Conservation (phyloP, 2,888 invertebrate genomes). For the Amiota mariae region DNA sequence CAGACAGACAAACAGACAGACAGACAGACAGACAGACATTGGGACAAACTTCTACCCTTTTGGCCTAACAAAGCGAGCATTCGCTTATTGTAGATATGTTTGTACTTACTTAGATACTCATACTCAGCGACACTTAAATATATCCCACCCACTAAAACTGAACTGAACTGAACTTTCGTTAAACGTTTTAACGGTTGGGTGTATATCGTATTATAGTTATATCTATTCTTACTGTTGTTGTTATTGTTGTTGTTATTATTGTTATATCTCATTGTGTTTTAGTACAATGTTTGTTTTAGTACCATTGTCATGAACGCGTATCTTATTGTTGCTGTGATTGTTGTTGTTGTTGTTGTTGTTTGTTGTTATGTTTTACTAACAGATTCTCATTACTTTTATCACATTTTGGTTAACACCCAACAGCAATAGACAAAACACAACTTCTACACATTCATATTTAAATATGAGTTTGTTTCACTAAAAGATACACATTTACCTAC, state of each 20-base stretch:
- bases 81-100: too few species aligned
- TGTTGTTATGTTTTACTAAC: slow-evolving; percentile 58
- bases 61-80: too few species aligned
- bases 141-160: too few species aligned
- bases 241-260: too few species aligned
- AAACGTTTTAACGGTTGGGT: too few species aligned
- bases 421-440: slow-evolving; percentile 1
- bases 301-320: slow-evolving; percentile 20
- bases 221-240: too few species aligned
- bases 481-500: too few species aligned
- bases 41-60: neutral
- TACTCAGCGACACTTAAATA: too few species aligned
- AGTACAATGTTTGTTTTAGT: slow-evolving; percentile 37
- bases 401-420: slow-evolving; percentile 46
- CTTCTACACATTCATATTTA: slow-evolving; percentile 3
- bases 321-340: slow-evolving; percentile 25
- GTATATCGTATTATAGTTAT: too few species aligned
- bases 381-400: slow-evolving; percentile 68
- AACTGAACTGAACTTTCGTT: too few species aligned
- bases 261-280: neutral
- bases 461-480: neutral
- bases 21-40: neutral
- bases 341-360: slow-evolving; percentile 34
- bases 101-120: too few species aligned
- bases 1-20: neutral